Percentiles rank a stretch among this genome's conserved stretches.
phyloP scores from a whole-genome alignment of 2,797 vertebrate genomes.

The Pristis pectinata region DNA sequence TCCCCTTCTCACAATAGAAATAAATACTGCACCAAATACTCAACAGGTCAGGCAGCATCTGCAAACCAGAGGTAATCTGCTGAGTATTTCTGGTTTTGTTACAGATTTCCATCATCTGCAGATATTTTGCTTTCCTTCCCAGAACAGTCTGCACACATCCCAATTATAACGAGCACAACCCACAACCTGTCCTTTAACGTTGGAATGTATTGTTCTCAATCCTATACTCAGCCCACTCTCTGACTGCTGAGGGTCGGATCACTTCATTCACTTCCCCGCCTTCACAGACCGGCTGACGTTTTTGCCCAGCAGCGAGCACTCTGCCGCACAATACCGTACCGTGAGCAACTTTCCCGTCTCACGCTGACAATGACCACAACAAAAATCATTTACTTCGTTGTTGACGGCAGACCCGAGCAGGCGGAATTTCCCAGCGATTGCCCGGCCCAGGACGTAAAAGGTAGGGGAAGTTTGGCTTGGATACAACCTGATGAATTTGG shows the following conservation, averaged over 20 bases:
- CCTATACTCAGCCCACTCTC: neutral
- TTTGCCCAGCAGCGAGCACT: neutral
- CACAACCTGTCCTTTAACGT: no score
- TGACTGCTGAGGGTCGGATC: neutral
- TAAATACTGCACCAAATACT: no score
- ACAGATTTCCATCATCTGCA: no score
- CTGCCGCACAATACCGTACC: neutral
- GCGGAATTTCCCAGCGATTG: conserved; percentile 61
- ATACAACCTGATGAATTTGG: neutral
- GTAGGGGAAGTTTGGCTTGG: conserved; percentile 45
- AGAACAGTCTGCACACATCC: no score
- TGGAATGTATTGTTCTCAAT: no score
- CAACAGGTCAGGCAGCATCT: no score
- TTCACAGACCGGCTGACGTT: neutral
- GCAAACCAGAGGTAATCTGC: no score
- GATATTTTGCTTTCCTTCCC: no score
- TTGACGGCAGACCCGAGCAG: conserved; percentile 63
- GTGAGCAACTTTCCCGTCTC: neutral
- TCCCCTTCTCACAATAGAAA: no score
- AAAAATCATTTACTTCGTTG: conserved; percentile 64
- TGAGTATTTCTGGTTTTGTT: no score
- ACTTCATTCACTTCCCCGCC: neutral
- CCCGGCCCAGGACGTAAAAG: conserved; percentile 64
- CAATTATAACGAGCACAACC: no score
- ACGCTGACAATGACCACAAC: conserved; percentile 51